phyloP scores from a whole-genome alignment of 2,888 invertebrate genomes.

The Allacma fusca region DNA sequence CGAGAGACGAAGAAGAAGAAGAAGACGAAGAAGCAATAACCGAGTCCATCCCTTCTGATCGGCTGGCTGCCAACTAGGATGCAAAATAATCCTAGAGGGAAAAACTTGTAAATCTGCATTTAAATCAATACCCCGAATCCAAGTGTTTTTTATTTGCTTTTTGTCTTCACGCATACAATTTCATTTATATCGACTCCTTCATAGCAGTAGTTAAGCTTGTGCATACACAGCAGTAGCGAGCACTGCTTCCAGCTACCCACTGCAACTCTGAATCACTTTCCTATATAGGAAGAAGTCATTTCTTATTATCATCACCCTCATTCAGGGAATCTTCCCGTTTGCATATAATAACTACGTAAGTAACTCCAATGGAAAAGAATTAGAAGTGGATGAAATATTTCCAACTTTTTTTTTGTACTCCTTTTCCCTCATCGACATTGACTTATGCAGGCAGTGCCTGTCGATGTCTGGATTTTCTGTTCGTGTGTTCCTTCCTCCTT shows the following conservation, averaged over 20 bases:
- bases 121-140: constrained; percentile 50
- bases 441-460: too few species aligned
- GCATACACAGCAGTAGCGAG: not conserved
- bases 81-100: constrained; percentile 35
- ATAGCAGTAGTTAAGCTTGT: too few species aligned
- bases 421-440: not conserved
- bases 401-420: not conserved
- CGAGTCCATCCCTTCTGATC: constrained; percentile 8
- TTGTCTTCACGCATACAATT: not conserved
- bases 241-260: not conserved
- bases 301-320: constrained; percentile 30
- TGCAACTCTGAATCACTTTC: not conserved
- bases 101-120: constrained; percentile 52
- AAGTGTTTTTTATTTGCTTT: constrained; percentile 26
- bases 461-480: not conserved
- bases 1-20: not conserved
- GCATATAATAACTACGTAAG: not conserved
- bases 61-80: constrained; percentile 48
- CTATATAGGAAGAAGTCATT: not conserved
- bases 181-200: not conserved
- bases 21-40: not conserved
- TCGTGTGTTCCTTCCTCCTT: not conserved
- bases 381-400: constrained; percentile 12
- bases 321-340: not conserved
- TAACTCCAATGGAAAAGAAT: not conserved